phyloP scores from a whole-genome alignment of 2,797 vertebrate species.

The Tamandua tetradactyla region DNA sequence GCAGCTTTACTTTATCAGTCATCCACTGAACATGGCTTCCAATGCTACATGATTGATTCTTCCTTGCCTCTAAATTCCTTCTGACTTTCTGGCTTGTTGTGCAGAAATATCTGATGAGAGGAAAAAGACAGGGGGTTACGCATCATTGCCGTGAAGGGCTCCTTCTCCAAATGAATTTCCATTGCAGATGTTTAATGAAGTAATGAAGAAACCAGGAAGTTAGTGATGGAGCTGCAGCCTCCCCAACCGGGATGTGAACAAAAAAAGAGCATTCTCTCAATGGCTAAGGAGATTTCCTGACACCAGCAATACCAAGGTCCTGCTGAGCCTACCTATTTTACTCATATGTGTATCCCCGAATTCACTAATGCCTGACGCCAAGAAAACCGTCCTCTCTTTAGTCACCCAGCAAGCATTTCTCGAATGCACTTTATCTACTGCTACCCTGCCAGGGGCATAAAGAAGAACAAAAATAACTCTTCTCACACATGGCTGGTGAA shows the following conservation, averaged over 20 bases:
- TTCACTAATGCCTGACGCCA: not conserved
- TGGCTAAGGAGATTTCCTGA: not conserved
- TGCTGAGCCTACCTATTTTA: not conserved
- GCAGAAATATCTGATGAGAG: not conserved
- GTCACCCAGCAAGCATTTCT: not conserved
- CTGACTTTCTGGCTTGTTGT: not conserved
- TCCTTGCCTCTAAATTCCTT: not conserved
- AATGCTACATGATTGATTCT: not conserved
- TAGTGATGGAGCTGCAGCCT: not conserved
- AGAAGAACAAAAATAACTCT: not conserved
- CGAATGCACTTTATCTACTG: not conserved
- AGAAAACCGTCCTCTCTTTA: not conserved
- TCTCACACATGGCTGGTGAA: not conserved
- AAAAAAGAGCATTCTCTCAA: not conserved
- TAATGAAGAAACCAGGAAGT: not conserved
- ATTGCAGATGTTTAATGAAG: not conserved
- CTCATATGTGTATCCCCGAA: not conserved
- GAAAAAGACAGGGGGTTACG: not conserved
- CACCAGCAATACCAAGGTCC: not conserved
- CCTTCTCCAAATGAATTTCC: constrained; percentile 25
- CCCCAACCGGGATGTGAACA: not conserved
- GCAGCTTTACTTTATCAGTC: not conserved
- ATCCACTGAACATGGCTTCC: not conserved
- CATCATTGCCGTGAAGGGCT: not conserved
- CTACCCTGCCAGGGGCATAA: not conserved